phyloP scores from a whole-genome alignment of 2,888 invertebrate genomes.

The Agriopis marginaria region DNA sequence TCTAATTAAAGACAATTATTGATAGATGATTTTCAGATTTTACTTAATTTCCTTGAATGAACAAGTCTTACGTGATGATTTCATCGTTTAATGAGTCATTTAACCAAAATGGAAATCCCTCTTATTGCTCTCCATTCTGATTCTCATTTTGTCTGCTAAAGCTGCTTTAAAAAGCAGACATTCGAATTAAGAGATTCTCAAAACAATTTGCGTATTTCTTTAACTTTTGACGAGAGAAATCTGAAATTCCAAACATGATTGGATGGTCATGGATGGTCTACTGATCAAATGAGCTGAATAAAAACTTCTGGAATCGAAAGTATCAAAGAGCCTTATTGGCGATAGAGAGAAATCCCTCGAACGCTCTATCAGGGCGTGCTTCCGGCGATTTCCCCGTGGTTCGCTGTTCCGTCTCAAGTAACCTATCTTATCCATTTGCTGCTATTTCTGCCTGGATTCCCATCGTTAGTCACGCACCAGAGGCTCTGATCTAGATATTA shows the following conservation, averaged over 20 bases:
- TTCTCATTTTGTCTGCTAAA: not conserved
- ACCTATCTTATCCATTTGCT: constrained; percentile 49
- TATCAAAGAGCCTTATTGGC: not conserved
- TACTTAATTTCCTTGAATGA: not conserved
- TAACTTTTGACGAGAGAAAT: not conserved
- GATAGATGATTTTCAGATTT: not conserved
- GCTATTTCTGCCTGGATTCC: constrained; percentile 49
- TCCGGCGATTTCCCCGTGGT: constrained; percentile 60
- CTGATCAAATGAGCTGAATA: too few relatives aligned
- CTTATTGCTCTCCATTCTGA: not conserved
- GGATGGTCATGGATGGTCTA: too few relatives aligned
- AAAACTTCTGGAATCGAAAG: not conserved
- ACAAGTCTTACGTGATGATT: not conserved
- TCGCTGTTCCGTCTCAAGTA: constrained; percentile 43
- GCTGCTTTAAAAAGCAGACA: not conserved
- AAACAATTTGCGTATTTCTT: too few relatives aligned
- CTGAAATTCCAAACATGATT: too few relatives aligned
- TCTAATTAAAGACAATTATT: too few relatives aligned
- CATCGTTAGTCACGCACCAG: constrained; percentile 42
- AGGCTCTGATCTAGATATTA: constrained; percentile 35
- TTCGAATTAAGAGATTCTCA: too few relatives aligned
- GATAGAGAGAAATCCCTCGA: constrained; percentile 49
- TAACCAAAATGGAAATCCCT: constrained; percentile 7
- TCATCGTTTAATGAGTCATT: constrained; percentile 8
- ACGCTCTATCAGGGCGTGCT: constrained; percentile 52